Conservation (phyloP, 2,888 invertebrate genomes). For the Ennomos fuscantarius region DNA sequence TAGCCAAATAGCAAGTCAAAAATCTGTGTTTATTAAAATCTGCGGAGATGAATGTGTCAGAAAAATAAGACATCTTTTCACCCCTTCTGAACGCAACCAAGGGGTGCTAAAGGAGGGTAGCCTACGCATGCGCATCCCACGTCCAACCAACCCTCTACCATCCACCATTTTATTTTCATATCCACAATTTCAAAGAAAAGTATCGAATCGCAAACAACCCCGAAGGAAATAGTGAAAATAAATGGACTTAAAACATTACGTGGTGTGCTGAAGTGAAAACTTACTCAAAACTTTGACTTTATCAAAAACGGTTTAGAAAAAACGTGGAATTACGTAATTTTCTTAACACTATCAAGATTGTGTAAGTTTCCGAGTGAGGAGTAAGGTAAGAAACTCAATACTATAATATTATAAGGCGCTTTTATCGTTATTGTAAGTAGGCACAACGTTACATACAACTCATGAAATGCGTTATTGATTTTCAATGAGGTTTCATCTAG, state of each 20-base stretch:
- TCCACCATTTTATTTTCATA: conserved; percentile 78
- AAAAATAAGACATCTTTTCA: conserved; percentile 1
- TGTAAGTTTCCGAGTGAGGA: conserved; percentile 44
- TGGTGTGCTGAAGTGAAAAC: conserved; percentile 44
- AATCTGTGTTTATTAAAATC: too few relatives aligned
- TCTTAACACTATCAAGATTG: conserved; percentile 46
- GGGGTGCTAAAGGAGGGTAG: conserved; percentile 43
- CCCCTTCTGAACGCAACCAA: conserved; percentile 57
- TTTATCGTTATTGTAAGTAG: too few relatives aligned
- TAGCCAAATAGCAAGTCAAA: too few relatives aligned
- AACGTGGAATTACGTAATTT: conserved; percentile 56
- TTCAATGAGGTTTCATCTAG: conserved; percentile 20
- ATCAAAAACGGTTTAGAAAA: conserved; percentile 30
- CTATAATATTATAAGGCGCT: neutral
- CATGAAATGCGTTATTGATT: conserved; percentile 23
- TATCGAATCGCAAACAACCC: conserved; percentile 20
- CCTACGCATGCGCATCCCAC: conserved; percentile 64
- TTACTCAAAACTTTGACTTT: conserved; percentile 33
- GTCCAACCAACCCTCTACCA: conserved; percentile 54
- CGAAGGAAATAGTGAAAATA: conserved; percentile 20
- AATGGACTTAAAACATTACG: conserved; percentile 25
- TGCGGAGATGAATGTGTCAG: too few relatives aligned
- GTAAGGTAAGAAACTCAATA: conserved; percentile 30
- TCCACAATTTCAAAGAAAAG: conserved; percentile 37
- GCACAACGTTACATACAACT: too few relatives aligned